Evolutionary conservation across 1,140 invertebrate genomes (phyloP).

Genomic region (Luehdorfia chinensis): DNA sequence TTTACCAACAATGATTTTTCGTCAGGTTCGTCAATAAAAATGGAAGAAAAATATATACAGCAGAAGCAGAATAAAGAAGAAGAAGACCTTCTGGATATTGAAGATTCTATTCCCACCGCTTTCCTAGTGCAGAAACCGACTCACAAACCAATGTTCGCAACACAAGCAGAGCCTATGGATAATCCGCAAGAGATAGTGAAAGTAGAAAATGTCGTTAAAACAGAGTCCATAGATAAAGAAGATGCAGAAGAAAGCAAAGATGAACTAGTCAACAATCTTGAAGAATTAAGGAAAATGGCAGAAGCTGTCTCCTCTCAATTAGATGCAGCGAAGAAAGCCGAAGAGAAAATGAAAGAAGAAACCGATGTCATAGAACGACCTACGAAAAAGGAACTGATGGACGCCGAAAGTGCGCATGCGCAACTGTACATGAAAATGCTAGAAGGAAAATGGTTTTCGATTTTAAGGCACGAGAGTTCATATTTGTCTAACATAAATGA

Average conservation of each 20-base stretch:
- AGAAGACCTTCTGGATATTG: conserved; percentile 72
- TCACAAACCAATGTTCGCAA: conserved; percentile 57
- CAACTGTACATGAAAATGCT: conserved; percentile 57
- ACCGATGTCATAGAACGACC: conserved; percentile 75
- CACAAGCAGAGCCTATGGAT: conserved; percentile 59
- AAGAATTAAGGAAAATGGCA: conserved; percentile 77
- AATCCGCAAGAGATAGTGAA: conserved; percentile 65
- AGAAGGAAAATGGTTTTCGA: conserved; percentile 79
- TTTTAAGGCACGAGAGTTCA: conserved; percentile 67
- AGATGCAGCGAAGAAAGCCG: conserved; percentile 70
- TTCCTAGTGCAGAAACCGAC: conserved; percentile 74
- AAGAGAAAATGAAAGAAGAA: conserved; percentile 74
- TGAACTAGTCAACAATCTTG: conserved; percentile 70
- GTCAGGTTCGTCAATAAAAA: conserved; percentile 71
- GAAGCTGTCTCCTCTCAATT: conserved; percentile 76
- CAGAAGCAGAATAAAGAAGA: conserved; percentile 67
- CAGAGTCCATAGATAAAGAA: conserved; percentile 36
- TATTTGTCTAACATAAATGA: conserved; percentile 56
- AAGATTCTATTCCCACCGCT: conserved; percentile 75
- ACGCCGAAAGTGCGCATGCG: conserved; percentile 53
- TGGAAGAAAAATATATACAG: conserved; percentile 76
- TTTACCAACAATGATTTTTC: too few species aligned
- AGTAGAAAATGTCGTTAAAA: conserved; percentile 55
- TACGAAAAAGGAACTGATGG: conserved; percentile 72
- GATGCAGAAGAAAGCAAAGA: conserved; percentile 56